A percentile compares a stretch with the other conserved stretches of the same genome.
Evolutionary conservation across 64 coral and sea anemone genomes (phyloP).

Genomic region (Montipora foliosa): DNA sequence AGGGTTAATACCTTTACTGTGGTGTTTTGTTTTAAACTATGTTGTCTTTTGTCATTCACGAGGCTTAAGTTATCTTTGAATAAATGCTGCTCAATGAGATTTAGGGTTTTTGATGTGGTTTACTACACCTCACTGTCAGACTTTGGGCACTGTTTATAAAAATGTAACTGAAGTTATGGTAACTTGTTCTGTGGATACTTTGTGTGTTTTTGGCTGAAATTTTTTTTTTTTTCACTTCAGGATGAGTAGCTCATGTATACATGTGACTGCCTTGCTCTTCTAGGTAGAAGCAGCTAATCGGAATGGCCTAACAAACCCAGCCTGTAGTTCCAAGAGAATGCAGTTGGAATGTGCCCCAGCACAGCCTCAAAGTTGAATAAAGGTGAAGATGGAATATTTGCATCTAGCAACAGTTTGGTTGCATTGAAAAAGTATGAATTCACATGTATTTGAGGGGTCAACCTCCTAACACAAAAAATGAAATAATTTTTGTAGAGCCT

Average conservation of each 20-base stretch:
- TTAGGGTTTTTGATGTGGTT: neutral
- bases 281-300: constrained; percentile 68
- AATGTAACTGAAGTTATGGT: constrained; percentile 18
- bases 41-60: constrained; percentile 21
- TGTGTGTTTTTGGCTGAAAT: constrained; percentile 39
- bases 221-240: constrained; percentile 54
- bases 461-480: constrained; percentile 14
- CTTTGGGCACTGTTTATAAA: constrained; percentile 15
- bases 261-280: constrained; percentile 79
- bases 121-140: neutral
- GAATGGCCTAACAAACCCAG: constrained; percentile 66
- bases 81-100: constrained; percentile 16
- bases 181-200: constrained; percentile 52
- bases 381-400: constrained; percentile 50
- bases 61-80: constrained; percentile 27
- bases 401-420: constrained; percentile 27
- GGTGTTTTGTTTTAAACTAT: constrained; percentile 20
- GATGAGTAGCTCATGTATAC: constrained; percentile 76
- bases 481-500: constrained; percentile 11
- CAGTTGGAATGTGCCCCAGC: constrained; percentile 63
- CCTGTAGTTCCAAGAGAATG: constrained; percentile 72
- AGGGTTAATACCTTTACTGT: constrained; percentile 40
- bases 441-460: constrained; percentile 22
- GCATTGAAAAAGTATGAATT: constrained; percentile 24
- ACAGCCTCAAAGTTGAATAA: constrained; percentile 73